Evolutionary conservation across 2,888 invertebrate genomes (phyloP).

Genomic region (Microplitis manilae): DNA sequence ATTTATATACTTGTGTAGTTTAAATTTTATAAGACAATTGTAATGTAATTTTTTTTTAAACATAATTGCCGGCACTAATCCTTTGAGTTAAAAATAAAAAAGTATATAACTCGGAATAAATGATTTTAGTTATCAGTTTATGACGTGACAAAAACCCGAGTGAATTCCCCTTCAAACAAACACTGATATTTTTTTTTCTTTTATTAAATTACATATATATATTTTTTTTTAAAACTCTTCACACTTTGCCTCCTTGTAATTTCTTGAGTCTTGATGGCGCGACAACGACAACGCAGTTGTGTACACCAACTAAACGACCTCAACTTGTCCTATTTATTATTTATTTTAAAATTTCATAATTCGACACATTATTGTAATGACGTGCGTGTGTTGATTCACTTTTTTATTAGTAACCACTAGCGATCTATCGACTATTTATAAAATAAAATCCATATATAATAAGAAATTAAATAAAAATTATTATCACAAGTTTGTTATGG

Average conservation of each 20-base stretch:
- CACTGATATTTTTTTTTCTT: constrained; percentile 10
- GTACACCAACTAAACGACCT: constrained; percentile 1
- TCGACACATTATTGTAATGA: too few species aligned
- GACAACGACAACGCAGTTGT: constrained; percentile 11
- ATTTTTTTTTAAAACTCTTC: neutral
- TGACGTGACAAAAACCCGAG: constrained; percentile 14
- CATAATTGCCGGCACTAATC: neutral
- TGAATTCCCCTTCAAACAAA: constrained; percentile 21
- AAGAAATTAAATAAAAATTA: neutral
- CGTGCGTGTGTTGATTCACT: too few species aligned
- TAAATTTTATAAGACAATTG: too few species aligned
- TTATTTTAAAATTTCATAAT: neutral
- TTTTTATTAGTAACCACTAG: too few species aligned
- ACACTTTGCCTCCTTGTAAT: neutral
- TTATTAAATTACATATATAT: neutral
- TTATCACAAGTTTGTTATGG: neutral
- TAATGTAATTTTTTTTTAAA: neutral
- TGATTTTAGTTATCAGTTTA: constrained; percentile 19
- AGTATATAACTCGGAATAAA: neutral
- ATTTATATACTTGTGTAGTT: too few species aligned
- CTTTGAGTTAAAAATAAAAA: constrained; percentile 18
- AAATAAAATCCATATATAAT: too few species aligned
- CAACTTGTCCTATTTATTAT: constrained; percentile 8
- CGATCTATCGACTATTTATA: too few species aligned
- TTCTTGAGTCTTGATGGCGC: neutral